phyloP scores from a whole-genome alignment of 2,888 invertebrate species.

The Blastobasis lacticolella region DNA sequence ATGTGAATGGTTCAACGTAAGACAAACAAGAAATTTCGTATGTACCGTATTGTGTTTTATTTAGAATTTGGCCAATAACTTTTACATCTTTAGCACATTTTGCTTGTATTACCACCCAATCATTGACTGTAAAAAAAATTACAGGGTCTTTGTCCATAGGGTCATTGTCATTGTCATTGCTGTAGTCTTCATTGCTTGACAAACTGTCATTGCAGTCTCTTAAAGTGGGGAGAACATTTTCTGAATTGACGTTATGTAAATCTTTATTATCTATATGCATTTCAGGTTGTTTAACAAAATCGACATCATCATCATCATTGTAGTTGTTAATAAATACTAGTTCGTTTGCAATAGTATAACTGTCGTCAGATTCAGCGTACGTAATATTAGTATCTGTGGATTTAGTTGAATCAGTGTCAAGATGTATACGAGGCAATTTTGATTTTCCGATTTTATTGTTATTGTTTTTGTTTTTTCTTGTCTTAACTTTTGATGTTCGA shows the following conservation, averaged over 20 bases:
- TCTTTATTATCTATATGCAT: background rate
- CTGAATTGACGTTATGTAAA: background rate
- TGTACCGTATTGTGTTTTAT: background rate
- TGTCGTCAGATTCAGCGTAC: background rate
- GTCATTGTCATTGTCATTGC: background rate
- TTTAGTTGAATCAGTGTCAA: background rate
- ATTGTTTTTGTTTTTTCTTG: background rate
- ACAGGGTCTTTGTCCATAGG: background rate
- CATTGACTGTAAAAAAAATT: background rate
- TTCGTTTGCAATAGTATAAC: background rate
- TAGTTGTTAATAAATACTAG: background rate
- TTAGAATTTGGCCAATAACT: background rate
- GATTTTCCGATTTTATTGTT: background rate
- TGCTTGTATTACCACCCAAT: background rate
- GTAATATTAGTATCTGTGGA: slow-evolving; percentile 1
- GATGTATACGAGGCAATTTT: background rate
- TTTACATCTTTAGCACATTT: background rate
- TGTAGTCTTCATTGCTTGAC: background rate
- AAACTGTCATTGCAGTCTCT: background rate
- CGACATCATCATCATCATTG: background rate
- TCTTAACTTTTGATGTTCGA: background rate
- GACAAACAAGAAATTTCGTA: slow-evolving; percentile 1
- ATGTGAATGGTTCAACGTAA: background rate
- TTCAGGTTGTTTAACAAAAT: background rate
- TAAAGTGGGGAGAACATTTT: background rate